A percentile compares a stretch with the other conserved stretches of the same genome.
phyloP scores from a whole-genome alignment of 1,140 invertebrate species.

The Drosophila virilis region DNA sequence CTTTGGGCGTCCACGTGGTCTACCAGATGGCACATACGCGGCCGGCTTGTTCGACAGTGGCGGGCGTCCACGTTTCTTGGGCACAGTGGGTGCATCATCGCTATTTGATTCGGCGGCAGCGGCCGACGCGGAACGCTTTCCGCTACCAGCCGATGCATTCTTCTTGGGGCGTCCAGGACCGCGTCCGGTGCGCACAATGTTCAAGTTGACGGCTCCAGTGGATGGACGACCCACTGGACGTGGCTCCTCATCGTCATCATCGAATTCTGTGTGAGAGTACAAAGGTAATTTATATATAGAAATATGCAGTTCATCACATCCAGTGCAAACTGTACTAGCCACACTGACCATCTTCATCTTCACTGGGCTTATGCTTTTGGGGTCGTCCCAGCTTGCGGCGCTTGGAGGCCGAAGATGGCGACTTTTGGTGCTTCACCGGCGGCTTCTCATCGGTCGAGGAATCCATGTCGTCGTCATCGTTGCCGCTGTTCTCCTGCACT shows the following conservation, averaged over 20 bases:
- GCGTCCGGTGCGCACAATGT: conserved; percentile 67
- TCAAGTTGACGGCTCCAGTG: conserved; percentile 68
- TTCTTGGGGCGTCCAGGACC: conserved; percentile 72
- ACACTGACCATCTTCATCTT: conserved; percentile 49
- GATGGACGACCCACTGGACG: conserved; percentile 63
- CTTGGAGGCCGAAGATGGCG: conserved; percentile 39
- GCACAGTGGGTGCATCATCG: conserved; percentile 28
- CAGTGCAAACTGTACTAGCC: no score
- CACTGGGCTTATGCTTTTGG: conserved; percentile 63
- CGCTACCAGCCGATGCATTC: not conserved
- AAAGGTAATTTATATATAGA: no score
- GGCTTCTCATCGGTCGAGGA: conserved; percentile 9
- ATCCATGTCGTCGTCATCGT: conserved; percentile 35
- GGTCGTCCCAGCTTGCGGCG: conserved; percentile 58
- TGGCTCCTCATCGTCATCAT: conserved; percentile 52
- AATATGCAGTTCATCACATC: no score
- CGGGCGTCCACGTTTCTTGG: conserved; percentile 69
- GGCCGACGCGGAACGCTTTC: not conserved
- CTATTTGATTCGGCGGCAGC: conserved; percentile 33
- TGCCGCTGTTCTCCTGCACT: conserved; percentile 16
- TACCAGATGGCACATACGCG: conserved; percentile 34
- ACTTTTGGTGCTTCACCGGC: conserved; percentile 27
- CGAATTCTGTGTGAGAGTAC: conserved; percentile 2
- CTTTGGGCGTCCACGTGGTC: conserved; percentile 41
- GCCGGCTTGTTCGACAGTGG: not conserved